These are phyloP conservation scores for Gobio occitaniae DNA, from an alignment of 2,797 vertebrate genomes.

Conservation along the genomic window DNA sequence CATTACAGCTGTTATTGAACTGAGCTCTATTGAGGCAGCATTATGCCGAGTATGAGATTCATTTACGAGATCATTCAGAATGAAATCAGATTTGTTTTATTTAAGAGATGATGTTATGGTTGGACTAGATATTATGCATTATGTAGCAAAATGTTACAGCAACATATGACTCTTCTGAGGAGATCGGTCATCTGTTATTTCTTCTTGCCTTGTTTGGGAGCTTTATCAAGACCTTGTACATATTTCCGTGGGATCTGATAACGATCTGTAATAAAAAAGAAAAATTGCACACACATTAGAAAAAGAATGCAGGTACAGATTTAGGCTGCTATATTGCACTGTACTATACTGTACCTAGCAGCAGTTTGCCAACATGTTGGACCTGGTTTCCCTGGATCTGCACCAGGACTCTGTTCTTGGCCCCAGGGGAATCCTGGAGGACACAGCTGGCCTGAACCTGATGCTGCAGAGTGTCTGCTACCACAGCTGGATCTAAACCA, in stretches of 20 bases:
- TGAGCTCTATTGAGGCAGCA: background rate
- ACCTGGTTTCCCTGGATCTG: slow-evolving; percentile 97
- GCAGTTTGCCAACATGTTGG: slow-evolving; percentile 85
- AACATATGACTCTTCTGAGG: background rate
- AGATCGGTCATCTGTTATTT: slow-evolving; percentile 73
- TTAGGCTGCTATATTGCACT: background rate
- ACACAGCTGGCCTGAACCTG: slow-evolving; percentile 92
- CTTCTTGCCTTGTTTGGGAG: slow-evolving; percentile 86
- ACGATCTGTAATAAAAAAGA: slow-evolving; percentile 82
- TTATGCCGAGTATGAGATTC: background rate
- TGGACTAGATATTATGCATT: slow-evolving; percentile 8
- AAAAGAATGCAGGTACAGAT: background rate
- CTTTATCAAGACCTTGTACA: slow-evolving; percentile 90
- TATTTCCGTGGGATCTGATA: slow-evolving; percentile 91
- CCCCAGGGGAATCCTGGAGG: slow-evolving; percentile 80
- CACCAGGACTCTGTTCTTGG: slow-evolving; percentile 88
- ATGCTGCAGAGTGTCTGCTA: slow-evolving; percentile 86
- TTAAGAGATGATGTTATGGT: slow-evolving; percentile 36
- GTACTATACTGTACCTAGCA: slow-evolving; percentile 80
- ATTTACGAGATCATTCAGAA: background rate
- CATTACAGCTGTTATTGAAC: background rate
- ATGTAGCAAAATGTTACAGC: slow-evolving; percentile 25
- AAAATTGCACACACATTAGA: background rate
- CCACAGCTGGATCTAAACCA: slow-evolving; percentile 84
- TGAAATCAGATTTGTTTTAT: slow-evolving; percentile 61